A percentile compares a stretch with the other conserved stretches of the same genome.
phyloP scores from a whole-genome alignment of 1,140 invertebrate genomes.

The Ceratina australensis region DNA sequence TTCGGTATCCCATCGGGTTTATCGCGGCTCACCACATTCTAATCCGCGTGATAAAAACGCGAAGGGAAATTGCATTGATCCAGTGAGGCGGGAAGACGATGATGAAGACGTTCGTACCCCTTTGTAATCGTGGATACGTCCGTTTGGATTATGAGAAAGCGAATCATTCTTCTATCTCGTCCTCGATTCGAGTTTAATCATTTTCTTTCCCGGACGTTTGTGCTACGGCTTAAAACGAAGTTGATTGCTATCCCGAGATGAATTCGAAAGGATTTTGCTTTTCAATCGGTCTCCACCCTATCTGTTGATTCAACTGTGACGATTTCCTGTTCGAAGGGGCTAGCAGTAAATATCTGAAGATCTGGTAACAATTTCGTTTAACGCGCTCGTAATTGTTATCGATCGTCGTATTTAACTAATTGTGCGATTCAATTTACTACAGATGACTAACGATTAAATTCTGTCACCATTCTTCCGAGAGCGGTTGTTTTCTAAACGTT shows the following conservation, averaged over 20 bases:
- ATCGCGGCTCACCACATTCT: too few relatives aligned
- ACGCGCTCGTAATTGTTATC: neutral
- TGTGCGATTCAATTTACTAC: neutral
- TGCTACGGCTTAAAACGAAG: constrained; percentile 29
- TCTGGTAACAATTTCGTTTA: neutral
- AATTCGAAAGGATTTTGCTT: constrained; percentile 11
- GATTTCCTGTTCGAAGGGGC: constrained; percentile 19
- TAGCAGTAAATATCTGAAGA: neutral
- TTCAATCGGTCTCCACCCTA: neutral
- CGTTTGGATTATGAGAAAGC: constrained; percentile 40
- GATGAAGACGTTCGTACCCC: neutral
- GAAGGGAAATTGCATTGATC: neutral
- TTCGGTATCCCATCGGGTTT: neutral
- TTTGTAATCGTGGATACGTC: neutral
- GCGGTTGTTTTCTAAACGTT: neutral
- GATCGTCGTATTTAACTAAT: neutral
- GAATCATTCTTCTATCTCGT: constrained; percentile 52
- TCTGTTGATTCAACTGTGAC: neutral
- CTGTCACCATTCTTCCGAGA: neutral
- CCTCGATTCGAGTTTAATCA: constrained; percentile 40
- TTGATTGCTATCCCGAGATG: constrained; percentile 14
- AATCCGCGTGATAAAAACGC: neutral
- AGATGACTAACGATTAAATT: neutral
- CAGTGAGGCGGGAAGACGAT: too few relatives aligned
- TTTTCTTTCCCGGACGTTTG: constrained; percentile 22